Evolutionary conservation across 2,797 vertebrate species (phyloP).

Genomic region (Gymnopithys bicolor): DNA sequence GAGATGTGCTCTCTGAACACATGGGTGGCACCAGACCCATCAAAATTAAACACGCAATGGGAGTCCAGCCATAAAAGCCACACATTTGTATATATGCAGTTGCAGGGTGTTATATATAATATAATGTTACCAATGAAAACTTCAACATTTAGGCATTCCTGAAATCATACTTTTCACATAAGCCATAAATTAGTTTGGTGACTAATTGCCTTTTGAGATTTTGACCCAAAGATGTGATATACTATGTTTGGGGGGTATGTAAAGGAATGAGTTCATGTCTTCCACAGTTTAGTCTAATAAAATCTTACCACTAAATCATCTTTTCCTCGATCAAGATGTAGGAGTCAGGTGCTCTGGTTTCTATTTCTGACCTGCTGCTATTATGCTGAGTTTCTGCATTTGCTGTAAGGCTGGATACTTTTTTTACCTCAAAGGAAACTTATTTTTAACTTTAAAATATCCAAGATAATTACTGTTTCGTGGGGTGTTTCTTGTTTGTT

Average conservation of each 20-base stretch:
- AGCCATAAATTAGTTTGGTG: not conserved
- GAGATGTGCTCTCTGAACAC: not conserved
- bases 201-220: not conserved
- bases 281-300: not conserved
- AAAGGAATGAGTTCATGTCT: not conserved
- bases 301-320: not conserved
- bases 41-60: not conserved
- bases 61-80: not conserved
- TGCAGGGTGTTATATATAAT: not conserved
- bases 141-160: not conserved
- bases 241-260: not conserved
- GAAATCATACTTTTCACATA: not conserved
- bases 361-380: not conserved
- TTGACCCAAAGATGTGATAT: not conserved
- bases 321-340: not conserved
- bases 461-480: not conserved
- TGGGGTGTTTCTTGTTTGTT: not conserved
- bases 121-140: not conserved
- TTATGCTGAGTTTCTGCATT: not conserved
- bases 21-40: not conserved
- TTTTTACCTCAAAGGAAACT: not conserved
- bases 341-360: not conserved
- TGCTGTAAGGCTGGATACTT: not conserved
- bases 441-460: not conserved
- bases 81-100: rapidly evolving